These are phyloP conservation scores for Phoxinus phoxinus DNA, from an alignment of 2,113 vertebrate species.

Conservation along the genomic window DNA sequence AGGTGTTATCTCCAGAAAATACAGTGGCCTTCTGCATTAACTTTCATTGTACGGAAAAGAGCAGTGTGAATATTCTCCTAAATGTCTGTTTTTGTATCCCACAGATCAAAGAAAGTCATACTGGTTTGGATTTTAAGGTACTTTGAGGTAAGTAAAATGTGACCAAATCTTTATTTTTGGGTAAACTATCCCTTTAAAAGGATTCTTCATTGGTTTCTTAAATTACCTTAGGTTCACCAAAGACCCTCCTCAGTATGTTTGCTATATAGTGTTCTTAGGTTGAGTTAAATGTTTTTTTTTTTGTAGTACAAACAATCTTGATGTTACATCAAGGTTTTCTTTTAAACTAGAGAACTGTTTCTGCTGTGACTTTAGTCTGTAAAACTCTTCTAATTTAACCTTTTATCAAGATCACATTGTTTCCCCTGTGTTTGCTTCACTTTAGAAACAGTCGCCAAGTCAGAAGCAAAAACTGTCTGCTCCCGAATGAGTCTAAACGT, in stretches of 20 bases:
- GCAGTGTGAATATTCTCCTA: neutral
- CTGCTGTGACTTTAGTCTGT: neutral
- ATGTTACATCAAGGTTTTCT: neutral
- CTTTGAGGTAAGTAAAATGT: neutral
- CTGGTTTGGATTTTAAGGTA: neutral
- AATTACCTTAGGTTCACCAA: neutral
- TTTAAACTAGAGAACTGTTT: neutral
- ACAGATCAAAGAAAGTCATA: neutral
- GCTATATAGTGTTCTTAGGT: neutral
- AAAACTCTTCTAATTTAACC: neutral
- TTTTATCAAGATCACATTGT: neutral
- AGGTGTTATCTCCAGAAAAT: neutral
- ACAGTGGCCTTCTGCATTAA: neutral
- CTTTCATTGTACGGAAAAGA: neutral
- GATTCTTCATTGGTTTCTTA: neutral
- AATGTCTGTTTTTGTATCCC: neutral
- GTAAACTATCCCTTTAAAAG: neutral
- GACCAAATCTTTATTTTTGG: neutral
- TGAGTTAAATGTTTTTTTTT: neutral
- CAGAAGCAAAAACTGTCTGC: slow-evolving; percentile 6
- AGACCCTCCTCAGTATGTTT: neutral
- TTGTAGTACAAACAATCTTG: neutral
- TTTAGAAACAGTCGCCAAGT: neutral
- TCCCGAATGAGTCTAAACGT: neutral
- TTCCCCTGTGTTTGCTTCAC: neutral